These are phyloP conservation scores for Drosophila cognata DNA, from an alignment of 2,888 invertebrate species.

Conservation along the genomic window DNA sequence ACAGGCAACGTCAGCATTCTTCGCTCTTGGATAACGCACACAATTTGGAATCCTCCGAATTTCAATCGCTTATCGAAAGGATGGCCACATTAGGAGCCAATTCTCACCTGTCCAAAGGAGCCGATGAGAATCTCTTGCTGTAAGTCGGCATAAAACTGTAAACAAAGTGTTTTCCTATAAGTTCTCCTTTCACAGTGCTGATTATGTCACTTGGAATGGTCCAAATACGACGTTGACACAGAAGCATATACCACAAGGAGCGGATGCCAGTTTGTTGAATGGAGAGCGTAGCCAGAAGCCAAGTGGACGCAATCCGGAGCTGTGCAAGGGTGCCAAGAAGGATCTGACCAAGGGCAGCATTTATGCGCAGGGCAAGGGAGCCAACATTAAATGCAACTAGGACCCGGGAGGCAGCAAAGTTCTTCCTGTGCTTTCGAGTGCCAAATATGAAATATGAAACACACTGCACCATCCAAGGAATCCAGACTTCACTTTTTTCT, in stretches of 20 bases:
- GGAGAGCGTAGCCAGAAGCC: constrained; percentile 86
- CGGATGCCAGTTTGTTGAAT: constrained; percentile 85
- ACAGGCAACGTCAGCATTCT: constrained; percentile 74
- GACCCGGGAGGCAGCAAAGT: neutral
- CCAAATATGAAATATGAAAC: constrained; percentile 47
- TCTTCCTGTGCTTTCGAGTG: constrained; percentile 45
- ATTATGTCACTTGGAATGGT: constrained; percentile 94
- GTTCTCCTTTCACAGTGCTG: constrained; percentile 87
- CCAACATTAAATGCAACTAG: constrained; percentile 85
- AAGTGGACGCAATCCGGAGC: constrained; percentile 88
- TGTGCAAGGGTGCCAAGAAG: constrained; percentile 90
- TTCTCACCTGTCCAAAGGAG: constrained; percentile 90
- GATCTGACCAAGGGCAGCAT: constrained; percentile 92
- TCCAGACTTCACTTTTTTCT: constrained; percentile 49
- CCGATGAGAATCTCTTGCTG: constrained; percentile 91
- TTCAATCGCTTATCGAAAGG: constrained; percentile 82
- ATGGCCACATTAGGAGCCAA: constrained; percentile 89
- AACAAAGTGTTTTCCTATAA: neutral
- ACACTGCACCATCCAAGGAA: constrained; percentile 45
- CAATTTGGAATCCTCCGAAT: constrained; percentile 80
- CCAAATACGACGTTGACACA: constrained; percentile 88
- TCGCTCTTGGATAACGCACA: constrained; percentile 60
- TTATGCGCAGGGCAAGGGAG: constrained; percentile 87
- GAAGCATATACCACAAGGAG: constrained; percentile 86
- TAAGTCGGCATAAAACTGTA: constrained; percentile 85